These are phyloP conservation scores for Siphamia tubifer DNA, from an alignment of 2,113 vertebrate genomes.

Conservation along the genomic window DNA sequence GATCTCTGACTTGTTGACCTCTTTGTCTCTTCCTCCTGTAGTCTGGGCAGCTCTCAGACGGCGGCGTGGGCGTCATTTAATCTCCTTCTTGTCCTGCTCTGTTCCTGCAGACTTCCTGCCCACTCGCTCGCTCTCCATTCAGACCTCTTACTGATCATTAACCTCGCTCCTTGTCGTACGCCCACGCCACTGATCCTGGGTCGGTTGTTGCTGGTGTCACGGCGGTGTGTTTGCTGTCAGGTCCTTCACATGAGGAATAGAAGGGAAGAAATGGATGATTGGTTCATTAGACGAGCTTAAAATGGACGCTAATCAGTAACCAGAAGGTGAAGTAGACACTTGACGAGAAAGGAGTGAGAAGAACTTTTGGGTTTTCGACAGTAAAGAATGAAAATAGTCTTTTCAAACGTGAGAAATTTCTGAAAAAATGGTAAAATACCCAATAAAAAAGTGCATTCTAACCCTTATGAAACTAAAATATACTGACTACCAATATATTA, in stretches of 20 bases:
- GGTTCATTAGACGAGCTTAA: slow-evolving; percentile 11
- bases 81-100: slow-evolving; percentile 55
- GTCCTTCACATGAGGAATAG: slow-evolving; percentile 6
- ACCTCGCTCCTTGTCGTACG: slow-evolving; percentile 61
- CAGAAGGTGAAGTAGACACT: not conserved
- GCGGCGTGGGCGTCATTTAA: slow-evolving; percentile 59
- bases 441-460: not conserved
- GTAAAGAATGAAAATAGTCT: not conserved
- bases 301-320: not conserved
- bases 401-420: too few species aligned
- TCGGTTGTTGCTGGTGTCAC: slow-evolving; percentile 2
- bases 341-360: slow-evolving; percentile 1
- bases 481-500: too few species aligned
- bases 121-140: slow-evolving; percentile 56
- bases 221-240: slow-evolving; percentile 53
- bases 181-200: slow-evolving; percentile 59
- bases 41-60: slow-evolving; percentile 28
- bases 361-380: not conserved
- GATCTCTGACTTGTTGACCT: slow-evolving; percentile 12
- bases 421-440: too few species aligned
- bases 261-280: slow-evolving; percentile 42
- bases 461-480: too few species aligned
- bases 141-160: slow-evolving; percentile 65
- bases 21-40: not conserved
- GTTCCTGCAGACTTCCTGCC: slow-evolving; percentile 61